Evolutionary conservation across 2,888 invertebrate species (phyloP).

Genomic region (Ennomos quercinarius): DNA sequence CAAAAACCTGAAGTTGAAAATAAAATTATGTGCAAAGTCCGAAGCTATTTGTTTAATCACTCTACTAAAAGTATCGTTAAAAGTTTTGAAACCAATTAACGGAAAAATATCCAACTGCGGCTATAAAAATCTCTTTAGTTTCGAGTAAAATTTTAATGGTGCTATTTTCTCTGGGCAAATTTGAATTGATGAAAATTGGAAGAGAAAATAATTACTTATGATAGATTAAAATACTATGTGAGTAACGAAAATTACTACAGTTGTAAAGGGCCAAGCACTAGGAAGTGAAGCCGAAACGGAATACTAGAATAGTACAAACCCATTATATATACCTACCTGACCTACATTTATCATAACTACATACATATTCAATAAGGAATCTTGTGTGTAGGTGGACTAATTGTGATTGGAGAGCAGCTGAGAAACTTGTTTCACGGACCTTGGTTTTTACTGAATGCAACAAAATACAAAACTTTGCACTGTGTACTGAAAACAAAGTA

Average conservation of each 20-base stretch:
- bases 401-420: neutral
- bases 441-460: slow-evolving; percentile 20
- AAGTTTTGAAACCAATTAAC: slow-evolving; percentile 28
- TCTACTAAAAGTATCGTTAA: slow-evolving; percentile 22
- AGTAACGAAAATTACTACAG: too few relatives aligned
- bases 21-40: slow-evolving; percentile 1
- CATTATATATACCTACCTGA: too few relatives aligned
- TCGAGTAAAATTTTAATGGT: neutral
- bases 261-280: too few relatives aligned
- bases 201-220: too few relatives aligned
- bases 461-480: slow-evolving; percentile 22
- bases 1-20: too few relatives aligned
- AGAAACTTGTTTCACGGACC: slow-evolving; percentile 7
- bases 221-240: too few relatives aligned
- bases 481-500: slow-evolving; percentile 24
- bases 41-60: slow-evolving; percentile 6
- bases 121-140: slow-evolving; percentile 2
- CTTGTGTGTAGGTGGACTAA: too few relatives aligned
- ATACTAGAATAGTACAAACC: too few relatives aligned
- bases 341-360: too few relatives aligned
- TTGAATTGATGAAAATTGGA: too few relatives aligned
- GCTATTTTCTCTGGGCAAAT: neutral
- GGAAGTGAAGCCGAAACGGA: too few relatives aligned
- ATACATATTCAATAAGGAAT: too few relatives aligned
- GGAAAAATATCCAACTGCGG: slow-evolving; percentile 11